Conservation (phyloP, 1,140 invertebrate species). For the Fopius arisanus region DNA sequence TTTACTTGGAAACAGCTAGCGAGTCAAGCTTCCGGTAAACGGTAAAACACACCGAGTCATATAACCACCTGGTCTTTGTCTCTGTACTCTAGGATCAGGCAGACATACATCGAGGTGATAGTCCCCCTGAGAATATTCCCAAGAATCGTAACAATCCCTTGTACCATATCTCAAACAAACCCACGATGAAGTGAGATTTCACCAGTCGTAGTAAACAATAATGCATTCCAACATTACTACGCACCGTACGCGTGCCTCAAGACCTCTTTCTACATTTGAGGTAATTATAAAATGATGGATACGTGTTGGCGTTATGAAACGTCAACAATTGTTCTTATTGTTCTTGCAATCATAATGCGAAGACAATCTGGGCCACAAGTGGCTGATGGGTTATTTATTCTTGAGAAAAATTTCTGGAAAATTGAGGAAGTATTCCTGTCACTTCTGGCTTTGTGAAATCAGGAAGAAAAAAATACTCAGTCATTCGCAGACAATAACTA, state of each 20-base stretch:
- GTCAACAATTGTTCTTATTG: neutral
- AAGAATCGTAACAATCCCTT: conserved; percentile 45
- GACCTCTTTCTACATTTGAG: neutral
- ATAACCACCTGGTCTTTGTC: conserved; percentile 17
- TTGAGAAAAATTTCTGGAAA: neutral
- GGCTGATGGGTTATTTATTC: neutral
- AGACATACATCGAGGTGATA: neutral
- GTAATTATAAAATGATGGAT: conserved; percentile 25
- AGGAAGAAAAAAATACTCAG: neutral
- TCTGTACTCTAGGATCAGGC: conserved; percentile 1
- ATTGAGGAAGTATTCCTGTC: neutral
- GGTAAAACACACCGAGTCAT: conserved; percentile 43
- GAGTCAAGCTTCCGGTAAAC: conserved; percentile 56
- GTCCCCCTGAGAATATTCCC: conserved; percentile 59
- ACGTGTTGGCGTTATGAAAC: conserved; percentile 23
- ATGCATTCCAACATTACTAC: neutral
- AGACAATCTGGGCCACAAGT: neutral
- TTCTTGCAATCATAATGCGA: neutral
- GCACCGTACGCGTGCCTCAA: neutral
- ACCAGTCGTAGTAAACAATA: conserved; percentile 22
- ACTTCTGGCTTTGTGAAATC: neutral
- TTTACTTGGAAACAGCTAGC: conserved; percentile 24
- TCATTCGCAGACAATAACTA: too few relatives aligned
- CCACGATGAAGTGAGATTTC: conserved; percentile 57
- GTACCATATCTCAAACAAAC: neutral